A percentile compares a stretch with the other conserved stretches of the same genome.
Conservation (phyloP, 2,888 invertebrate genomes). For the Zhuqinia jingwanae region DNA sequence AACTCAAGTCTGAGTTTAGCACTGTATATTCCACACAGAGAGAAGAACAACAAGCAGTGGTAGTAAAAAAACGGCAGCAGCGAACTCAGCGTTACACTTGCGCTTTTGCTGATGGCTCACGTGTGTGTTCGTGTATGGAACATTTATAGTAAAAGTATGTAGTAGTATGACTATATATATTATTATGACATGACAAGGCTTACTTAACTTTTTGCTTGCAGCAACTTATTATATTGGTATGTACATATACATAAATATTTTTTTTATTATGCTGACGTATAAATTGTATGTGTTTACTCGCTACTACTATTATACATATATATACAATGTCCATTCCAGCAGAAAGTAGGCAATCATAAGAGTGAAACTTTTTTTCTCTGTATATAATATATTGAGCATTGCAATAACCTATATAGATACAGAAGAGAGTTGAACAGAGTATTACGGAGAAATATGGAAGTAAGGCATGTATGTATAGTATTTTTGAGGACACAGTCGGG, state of each 20-base stretch:
- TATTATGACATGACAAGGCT: too few species aligned
- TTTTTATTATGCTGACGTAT: not conserved
- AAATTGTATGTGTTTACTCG: not conserved
- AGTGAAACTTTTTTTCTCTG: not conserved
- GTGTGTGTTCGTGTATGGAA: constrained; percentile 48
- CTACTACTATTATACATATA: not conserved
- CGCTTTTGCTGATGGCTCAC: constrained; percentile 21
- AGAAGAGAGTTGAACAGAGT: constrained; percentile 1
- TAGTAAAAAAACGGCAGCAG: constrained; percentile 17
- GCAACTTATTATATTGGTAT: not conserved
- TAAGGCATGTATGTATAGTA: constrained; percentile 6
- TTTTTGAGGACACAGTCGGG: constrained; percentile 71
- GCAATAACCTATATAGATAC: constrained; percentile 1
- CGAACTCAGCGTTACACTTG: constrained; percentile 33
- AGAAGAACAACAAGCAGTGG: not conserved
- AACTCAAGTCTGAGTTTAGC: not conserved
- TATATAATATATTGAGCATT: not conserved
- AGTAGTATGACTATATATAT: not conserved
- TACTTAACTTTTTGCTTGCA: not conserved
- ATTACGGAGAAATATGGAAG: not conserved
- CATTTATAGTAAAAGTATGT: constrained; percentile 35
- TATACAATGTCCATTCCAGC: constrained; percentile 11
- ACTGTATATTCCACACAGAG: constrained; percentile 31
- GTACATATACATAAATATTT: constrained; percentile 12
- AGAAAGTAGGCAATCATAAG: not conserved